Percentiles rank a stretch among this genome's conserved stretches.
phyloP scores from a whole-genome alignment of 2,888 invertebrate genomes.

The Philaethria dido region DNA sequence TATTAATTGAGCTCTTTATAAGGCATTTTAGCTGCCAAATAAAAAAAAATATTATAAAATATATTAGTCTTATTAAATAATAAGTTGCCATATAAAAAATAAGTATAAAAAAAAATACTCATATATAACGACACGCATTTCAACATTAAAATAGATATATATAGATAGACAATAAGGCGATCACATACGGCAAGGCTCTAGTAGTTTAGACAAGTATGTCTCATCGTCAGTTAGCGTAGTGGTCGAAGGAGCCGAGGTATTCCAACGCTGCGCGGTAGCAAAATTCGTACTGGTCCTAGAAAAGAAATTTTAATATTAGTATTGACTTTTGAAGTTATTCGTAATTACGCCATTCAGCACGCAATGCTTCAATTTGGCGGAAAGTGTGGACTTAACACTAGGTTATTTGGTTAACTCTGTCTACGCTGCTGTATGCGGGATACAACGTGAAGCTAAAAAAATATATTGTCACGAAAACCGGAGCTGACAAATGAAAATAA shows the following conservation, averaged over 20 bases:
- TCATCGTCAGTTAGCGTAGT: slow-evolving; percentile 93
- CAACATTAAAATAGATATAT: slow-evolving; percentile 14
- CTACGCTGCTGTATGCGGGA: too few relatives aligned
- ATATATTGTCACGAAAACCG: too few relatives aligned
- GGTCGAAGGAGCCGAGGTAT: slow-evolving; percentile 98
- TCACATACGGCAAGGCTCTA: slow-evolving; percentile 39
- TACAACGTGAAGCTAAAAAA: too few relatives aligned
- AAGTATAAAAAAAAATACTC: background rate
- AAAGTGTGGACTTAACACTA: too few relatives aligned
- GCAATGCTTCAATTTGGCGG: too few relatives aligned
- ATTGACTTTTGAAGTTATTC: background rate
- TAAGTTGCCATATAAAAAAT: background rate
- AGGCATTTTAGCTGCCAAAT: background rate
- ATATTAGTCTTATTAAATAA: too few relatives aligned
- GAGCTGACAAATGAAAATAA: too few relatives aligned
- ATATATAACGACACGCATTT: slow-evolving; percentile 13
- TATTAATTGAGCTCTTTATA: background rate
- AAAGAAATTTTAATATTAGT: slow-evolving; percentile 39
- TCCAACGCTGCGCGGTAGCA: slow-evolving; percentile 99
- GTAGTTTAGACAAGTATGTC: slow-evolving; percentile 71
- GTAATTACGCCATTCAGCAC: too few relatives aligned
- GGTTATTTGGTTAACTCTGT: too few relatives aligned
- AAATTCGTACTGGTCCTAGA: slow-evolving; percentile 99
- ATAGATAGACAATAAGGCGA: slow-evolving; percentile 34
- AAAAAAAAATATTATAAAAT: too few relatives aligned